phyloP scores from a whole-genome alignment of 2,113 vertebrate genomes.

The Gadus macrocephalus region DNA sequence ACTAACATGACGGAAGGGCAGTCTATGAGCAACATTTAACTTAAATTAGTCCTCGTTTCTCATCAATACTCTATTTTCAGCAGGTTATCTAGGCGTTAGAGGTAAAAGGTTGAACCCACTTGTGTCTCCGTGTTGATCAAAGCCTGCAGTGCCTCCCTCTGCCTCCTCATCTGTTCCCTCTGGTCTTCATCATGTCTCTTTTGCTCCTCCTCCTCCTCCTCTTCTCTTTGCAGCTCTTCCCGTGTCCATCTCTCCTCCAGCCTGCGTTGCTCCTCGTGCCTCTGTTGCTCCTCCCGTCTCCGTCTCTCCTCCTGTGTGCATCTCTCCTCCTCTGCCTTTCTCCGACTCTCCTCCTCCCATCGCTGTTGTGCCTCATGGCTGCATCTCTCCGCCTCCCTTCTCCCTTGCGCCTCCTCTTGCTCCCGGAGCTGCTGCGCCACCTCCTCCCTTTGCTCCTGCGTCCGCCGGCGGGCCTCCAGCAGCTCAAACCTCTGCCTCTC shows the following conservation, averaged over 20 bases:
- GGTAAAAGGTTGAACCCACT: slow-evolving; percentile 55
- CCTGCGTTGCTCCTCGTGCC: slow-evolving; percentile 38
- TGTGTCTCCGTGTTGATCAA: slow-evolving; percentile 60
- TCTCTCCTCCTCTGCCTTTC: slow-evolving; percentile 60
- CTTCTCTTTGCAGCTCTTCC: not conserved
- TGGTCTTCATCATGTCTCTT: slow-evolving; percentile 58
- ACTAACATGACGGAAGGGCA: no score
- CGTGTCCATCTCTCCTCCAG: slow-evolving; percentile 27
- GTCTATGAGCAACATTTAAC: no score
- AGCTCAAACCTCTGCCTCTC: not conserved
- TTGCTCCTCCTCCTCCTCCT: slow-evolving; percentile 16
- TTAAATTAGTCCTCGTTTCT: no score
- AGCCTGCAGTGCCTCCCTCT: slow-evolving; percentile 46
- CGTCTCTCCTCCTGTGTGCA: slow-evolving; percentile 42
- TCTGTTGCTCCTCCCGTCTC: slow-evolving; percentile 6
- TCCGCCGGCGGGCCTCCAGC: slow-evolving; percentile 51
- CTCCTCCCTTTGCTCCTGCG: slow-evolving; percentile 62
- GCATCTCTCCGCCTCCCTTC: slow-evolving; percentile 22
- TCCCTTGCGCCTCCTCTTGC: slow-evolving; percentile 64
- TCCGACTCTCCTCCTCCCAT: slow-evolving; percentile 41
- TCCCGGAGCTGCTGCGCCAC: slow-evolving; percentile 59
- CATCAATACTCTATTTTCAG: no score
- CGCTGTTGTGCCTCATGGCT: slow-evolving; percentile 2
- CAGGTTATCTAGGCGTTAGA: not conserved
- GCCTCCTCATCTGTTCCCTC: slow-evolving; percentile 40